Base-by-base conservation (phyloP, 2,113 vertebrate species). In the Columba janthina region DNA sequence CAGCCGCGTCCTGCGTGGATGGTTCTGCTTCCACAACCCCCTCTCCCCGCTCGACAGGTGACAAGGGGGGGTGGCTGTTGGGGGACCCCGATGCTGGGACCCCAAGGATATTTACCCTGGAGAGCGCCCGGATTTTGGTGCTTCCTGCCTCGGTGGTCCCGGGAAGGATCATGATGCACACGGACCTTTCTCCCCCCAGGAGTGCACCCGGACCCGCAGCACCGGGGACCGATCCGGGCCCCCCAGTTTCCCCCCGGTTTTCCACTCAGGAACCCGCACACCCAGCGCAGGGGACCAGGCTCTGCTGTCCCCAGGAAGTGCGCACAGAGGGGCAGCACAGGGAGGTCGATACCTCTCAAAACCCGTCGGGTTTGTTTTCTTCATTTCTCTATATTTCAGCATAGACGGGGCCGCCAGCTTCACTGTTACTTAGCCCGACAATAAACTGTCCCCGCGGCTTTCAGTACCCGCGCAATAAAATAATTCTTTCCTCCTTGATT, bases 381-480 rank as follows among this genome's bases (percentile, higher is more conserved):
- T 2, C 34, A 2, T 64, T 17, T 36, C 58, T 2, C 2, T 4
- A 0, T 15, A 5, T 44, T 84, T 5, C 18, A 57, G 15, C 3
- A 19, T 5, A 10, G 31, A 3, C 4, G 29, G 9, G 58, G 24
- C 65, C 5, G 2, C 56, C 44, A 5, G 15, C 6, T 38, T 1
- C 48, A 48, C 24, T 73, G 1, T 15, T 20, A 7, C 46, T 77
- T 5, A 46, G 8, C 42, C 61, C 34, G 9, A 15, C 3, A 48
- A n/a, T 2, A 29, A 0, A 10, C 16, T 1, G 1, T 28, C 17
- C 34, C 40, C 2, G 11, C 2, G 19, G 14, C 5, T 62, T 61
- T 62, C n/a, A 25, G 31, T 2, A 36, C 4, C 25, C 26, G 10
- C 3, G 38, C 14, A 32, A 53, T 14, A 36, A 57, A 76, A 93